Conservation (phyloP, 2,797 vertebrate species). For the Sciaenops ocellatus region DNA sequence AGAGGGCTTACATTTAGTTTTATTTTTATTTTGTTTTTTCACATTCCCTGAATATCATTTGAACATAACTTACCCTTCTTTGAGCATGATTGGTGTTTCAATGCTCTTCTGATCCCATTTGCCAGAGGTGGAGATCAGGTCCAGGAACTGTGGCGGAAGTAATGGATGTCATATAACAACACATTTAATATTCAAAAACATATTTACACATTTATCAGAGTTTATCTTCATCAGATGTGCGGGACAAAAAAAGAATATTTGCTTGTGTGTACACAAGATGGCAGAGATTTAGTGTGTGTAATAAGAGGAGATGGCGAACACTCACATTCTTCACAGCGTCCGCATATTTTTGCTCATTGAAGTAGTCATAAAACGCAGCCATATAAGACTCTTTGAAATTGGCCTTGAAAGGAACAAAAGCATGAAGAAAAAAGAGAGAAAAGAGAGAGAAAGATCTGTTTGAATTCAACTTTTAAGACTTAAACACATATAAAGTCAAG, state of each 20-base stretch:
- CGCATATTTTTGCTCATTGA: slow-evolving; percentile 99
- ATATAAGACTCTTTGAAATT: slow-evolving; percentile 99
- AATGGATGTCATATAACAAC: slow-evolving; percentile 19
- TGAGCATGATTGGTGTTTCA: slow-evolving; percentile 97
- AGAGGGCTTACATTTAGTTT: neutral
- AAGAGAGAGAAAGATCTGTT: slow-evolving; percentile 12
- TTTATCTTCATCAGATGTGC: neutral
- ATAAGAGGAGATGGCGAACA: slow-evolving; percentile 46
- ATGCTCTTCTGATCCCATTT: slow-evolving; percentile 97
- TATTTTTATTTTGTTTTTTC: neutral
- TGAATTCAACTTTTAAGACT: neutral
- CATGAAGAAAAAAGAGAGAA: slow-evolving; percentile 1
- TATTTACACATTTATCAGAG: neutral
- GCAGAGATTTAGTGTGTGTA: slow-evolving; percentile 4
- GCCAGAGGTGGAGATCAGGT: slow-evolving; percentile 98
- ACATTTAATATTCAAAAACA: slow-evolving; percentile 9
- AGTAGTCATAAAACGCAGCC: slow-evolving; percentile 98
- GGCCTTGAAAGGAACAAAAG: slow-evolving; percentile 86
- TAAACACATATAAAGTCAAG: slow-evolving; percentile 5
- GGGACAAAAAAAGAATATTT: slow-evolving; percentile 14
- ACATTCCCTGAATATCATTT: neutral
- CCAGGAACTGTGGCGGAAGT: slow-evolving; percentile 89
- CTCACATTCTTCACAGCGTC: slow-evolving; percentile 98
- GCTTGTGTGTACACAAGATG: neutral
- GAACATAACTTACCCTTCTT: slow-evolving; percentile 93